Conservation (phyloP, 1,140 invertebrate genomes). For the Pemphigus obesinymphae region DNA sequence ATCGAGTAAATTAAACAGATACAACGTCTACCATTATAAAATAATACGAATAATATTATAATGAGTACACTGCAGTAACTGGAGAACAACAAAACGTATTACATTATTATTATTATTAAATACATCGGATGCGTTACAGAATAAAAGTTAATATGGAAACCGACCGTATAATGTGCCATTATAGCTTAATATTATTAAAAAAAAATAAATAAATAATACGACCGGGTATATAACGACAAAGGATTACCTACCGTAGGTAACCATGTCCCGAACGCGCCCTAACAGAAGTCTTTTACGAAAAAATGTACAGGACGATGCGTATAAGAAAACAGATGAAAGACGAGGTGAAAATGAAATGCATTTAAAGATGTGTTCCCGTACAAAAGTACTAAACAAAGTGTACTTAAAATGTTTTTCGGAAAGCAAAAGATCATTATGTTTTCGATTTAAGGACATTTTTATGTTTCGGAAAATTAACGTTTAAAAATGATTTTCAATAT, state of each 20-base stretch:
- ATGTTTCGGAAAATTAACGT: no score
- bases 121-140: not conserved
- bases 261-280: not conserved
- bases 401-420: no score
- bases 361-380: not conserved
- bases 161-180: not conserved
- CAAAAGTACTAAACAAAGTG: no score
- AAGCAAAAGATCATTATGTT: no score
- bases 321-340: not conserved
- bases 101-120: not conserved
- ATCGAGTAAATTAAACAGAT: not conserved
- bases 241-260: slow-evolving; percentile 19
- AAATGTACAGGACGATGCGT: not conserved
- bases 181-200: not conserved
- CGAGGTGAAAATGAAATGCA: not conserved
- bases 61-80: not conserved
- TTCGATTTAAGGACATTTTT: no score
- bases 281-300: not conserved
- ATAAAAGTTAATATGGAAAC: not conserved
- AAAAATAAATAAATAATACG: not conserved
- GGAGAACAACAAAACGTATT: not conserved
- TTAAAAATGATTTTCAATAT: no score
- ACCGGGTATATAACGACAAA: not conserved
- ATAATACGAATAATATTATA: not conserved
- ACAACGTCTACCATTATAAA: not conserved